Evolutionary conservation across 1,140 invertebrate species (phyloP).

Genomic region (Diuraphis noxia): DNA sequence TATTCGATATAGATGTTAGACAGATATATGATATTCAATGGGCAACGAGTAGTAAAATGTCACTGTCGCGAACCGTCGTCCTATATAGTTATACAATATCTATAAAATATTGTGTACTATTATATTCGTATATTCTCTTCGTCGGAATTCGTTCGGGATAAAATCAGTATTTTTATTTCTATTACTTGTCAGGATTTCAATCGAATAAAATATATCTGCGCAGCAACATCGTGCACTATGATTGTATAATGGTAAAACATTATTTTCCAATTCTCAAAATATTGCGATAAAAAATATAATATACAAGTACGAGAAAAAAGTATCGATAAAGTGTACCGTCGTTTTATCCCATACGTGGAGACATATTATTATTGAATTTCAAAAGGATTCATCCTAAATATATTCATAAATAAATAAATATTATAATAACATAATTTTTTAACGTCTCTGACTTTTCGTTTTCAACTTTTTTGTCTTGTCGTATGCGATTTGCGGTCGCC

Average conservation of each 20-base stretch:
- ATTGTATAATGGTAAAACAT: background rate
- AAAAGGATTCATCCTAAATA: background rate
- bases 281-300: background rate
- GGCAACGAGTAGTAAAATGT: background rate
- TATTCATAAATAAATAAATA: background rate
- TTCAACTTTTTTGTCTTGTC: background rate
- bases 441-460: background rate
- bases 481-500: background rate
- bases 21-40: background rate
- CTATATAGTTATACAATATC: background rate
- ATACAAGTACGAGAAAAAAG: background rate
- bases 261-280: background rate
- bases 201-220: background rate
- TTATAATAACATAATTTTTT: background rate
- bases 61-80: background rate
- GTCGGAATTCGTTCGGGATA: background rate
- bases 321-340: background rate
- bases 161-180: conserved; percentile 13
- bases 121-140: background rate
- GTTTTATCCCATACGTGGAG: background rate
- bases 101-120: background rate
- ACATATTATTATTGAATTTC: conserved; percentile 7
- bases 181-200: background rate
- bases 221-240: background rate
- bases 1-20: background rate